Conservation (phyloP, 2,113 vertebrate genomes). For the Psilopsiagon aurifrons region DNA sequence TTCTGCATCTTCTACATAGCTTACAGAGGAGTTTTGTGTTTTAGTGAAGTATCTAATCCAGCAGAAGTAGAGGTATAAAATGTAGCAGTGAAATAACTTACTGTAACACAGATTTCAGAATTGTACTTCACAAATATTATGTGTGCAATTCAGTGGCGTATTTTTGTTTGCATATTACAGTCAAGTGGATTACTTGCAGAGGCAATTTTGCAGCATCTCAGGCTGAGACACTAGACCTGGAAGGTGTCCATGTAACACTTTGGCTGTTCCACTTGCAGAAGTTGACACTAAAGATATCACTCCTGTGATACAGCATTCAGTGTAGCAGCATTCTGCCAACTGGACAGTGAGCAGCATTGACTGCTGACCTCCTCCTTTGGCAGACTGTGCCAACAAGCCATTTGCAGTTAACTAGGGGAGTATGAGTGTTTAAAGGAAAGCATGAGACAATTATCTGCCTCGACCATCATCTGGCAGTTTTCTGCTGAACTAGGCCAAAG, state of each 20-base stretch:
- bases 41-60: background rate
- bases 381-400: constrained; percentile 5
- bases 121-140: background rate
- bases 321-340: constrained; percentile 9
- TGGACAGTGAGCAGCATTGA: background rate
- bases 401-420: constrained; percentile 24
- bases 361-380: background rate
- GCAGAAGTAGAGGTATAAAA: background rate
- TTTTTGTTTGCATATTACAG: background rate
- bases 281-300: background rate
- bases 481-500: background rate
- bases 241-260: background rate
- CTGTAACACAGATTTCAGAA: background rate
- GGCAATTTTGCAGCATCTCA: background rate
- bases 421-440: background rate
- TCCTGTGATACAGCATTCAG: background rate
- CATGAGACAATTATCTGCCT: background rate
- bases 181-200: background rate
- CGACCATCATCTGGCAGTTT: background rate
- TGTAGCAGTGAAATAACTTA: background rate
- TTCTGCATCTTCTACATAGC: background rate
- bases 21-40: background rate
- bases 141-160: background rate
- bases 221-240: background rate
- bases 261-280: background rate